Base-by-base conservation (phyloP, 2,113 vertebrate genomes). In the Micronisus gabar region DNA sequence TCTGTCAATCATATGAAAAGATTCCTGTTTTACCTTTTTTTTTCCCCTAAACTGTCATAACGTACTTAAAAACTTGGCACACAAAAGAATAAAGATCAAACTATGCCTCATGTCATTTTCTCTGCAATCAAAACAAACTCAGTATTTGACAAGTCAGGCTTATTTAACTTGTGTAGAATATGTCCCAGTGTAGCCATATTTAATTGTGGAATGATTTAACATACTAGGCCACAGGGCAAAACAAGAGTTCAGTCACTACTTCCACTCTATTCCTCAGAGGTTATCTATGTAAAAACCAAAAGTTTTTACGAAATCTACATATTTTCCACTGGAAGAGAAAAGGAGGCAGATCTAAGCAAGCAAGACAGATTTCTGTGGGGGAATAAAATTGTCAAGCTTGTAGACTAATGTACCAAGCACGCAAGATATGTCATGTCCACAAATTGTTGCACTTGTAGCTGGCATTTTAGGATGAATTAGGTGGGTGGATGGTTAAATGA, bases 41-140 rank as follows among this genome's bases (percentile, higher is more conserved):
- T 93, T 55, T 68, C 43, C 53, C 43, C n/a, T 91, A 16, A 81
- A 70, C 13, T 62, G 85, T 95, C 85, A 90, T 41, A 96, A 95
- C 4, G 21, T 65, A 75, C 47, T 84, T 61, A 58, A 87, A 80
- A 89, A 81, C 17, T 55, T 72, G 59, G 52, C 76, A 89, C 25
- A 96, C 45, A 79, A 86, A 52, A 55, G 65, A 82, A 95, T 48
- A 47, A n/a, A 84, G 40, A 72, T 40, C 48, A 90, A 82, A 79
- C 56, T 90, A 76, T n/a, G 36, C 48, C 82, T 88, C 68, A 68
- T 68, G 47, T 84, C 45, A 67, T 88, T 93, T 94, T 89, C 58
- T 89, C 72, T 88, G 30, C 71, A 93, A 80, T 84, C 74, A 90
- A 90, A 94, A 95, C 65, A 94, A 93, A 86, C 29, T 72, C 50